phyloP scores from a whole-genome alignment of 1,140 invertebrate species.

The Hirudo medicinalis region DNA sequence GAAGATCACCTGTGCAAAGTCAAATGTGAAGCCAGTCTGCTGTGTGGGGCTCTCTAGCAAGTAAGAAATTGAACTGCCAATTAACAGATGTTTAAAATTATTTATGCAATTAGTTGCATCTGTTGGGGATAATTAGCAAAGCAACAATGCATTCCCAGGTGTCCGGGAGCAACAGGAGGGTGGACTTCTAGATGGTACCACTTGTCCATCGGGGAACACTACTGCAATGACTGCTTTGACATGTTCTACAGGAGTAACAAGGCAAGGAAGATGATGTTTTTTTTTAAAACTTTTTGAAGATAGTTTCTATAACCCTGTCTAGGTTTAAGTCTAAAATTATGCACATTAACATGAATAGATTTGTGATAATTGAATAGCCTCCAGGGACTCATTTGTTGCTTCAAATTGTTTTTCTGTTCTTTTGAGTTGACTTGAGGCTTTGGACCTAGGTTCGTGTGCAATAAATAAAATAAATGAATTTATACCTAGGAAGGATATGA shows the following conservation, averaged over 20 bases:
- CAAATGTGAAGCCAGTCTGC: conserved; percentile 7
- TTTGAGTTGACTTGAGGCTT: not conserved
- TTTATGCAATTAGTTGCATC: not conserved
- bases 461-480: not conserved
- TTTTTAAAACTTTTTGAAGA: conserved; percentile 13
- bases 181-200: conserved; percentile 44
- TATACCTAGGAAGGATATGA: conserved; percentile 37
- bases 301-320: not conserved
- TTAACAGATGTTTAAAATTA: not conserved
- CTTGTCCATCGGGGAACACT: conserved; percentile 41
- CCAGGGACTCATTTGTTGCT: too few relatives aligned
- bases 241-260: conserved; percentile 39
- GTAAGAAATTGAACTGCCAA: conserved; percentile 11
- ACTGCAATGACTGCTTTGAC: conserved; percentile 44
- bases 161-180: conserved; percentile 30
- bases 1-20: conserved; percentile 13
- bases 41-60: not conserved
- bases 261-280: not conserved
- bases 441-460: not conserved
- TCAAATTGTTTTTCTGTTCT: not conserved
- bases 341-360: not conserved
- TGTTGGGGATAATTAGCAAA: not conserved
- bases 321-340: not conserved
- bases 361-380: too few relatives aligned
- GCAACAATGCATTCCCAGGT: conserved; percentile 26